Evolutionary conservation across 2,888 invertebrate genomes (phyloP), one percentile per base, ranked within the genome.

Genomic region (Amphipoea oculea): DNA sequence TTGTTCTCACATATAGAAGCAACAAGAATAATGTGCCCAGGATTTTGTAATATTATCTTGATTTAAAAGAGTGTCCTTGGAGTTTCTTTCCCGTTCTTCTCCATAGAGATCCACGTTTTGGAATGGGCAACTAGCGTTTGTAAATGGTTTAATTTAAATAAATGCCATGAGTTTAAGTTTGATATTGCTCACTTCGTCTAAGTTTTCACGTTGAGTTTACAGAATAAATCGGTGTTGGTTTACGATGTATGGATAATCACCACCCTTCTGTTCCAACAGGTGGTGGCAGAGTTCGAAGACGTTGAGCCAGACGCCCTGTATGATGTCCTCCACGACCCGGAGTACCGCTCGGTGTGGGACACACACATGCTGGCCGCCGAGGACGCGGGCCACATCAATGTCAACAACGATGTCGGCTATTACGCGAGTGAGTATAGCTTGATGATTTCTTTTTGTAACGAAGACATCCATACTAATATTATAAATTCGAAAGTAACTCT

Each of bases 371-470:
- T 98, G 87, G 98, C 98, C 70, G 98, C 98, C 0, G 98, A 98
- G 91, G 99, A 99, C 93, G 98, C 99, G 81, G 99, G 99, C 14
- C 98, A 98, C 94, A 97, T 99, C 92, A 99, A 99, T 96, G 99
- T 99, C 48, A 99, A 99, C 96, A 99, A 99, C 93, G 99, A 99
- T 95, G 98, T 99, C 85, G 99, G 99, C 66, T 99, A 99, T 94
- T 99, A 99, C 96, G 98, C 99, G 86, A 98, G 99, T 99, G 92
- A 97, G 98, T 97, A 82, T 29, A 20, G 7, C 48, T 48, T 75
- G 36, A 14, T 51, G 4, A 48, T 69, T 69, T 9, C 36, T 63
- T 48, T 29, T 42, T 29, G 1, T 29, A 29, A 29, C 29, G 29
- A 29, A 29, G 29, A 29, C 29, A 29, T 29, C 29, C 29, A 29